Conservation (phyloP, 2,888 invertebrate genomes). For the Lypha dubia region DNA sequence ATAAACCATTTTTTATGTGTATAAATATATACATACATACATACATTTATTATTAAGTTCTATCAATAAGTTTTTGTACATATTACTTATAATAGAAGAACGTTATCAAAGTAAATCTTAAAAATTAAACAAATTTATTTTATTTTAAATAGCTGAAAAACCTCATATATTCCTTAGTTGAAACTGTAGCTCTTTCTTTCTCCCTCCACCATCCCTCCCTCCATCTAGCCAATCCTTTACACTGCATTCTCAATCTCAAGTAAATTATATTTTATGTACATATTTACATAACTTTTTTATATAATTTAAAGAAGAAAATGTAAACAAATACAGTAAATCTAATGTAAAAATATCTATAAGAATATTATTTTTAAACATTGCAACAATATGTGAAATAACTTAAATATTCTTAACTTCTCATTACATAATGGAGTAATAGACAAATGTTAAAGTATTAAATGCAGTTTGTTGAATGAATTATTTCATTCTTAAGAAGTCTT, state of each 20-base stretch:
- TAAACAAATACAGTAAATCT: constrained; percentile 24
- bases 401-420: neutral
- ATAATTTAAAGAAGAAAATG: constrained; percentile 4
- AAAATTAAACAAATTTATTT: constrained; percentile 34
- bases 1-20: constrained; percentile 33
- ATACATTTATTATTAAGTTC: constrained; percentile 61
- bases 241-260: constrained; percentile 24
- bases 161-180: constrained; percentile 42
- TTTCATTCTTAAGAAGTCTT: neutral
- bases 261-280: constrained; percentile 35
- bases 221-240: no score
- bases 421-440: constrained; percentile 13
- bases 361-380: constrained; percentile 18
- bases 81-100: constrained; percentile 55
- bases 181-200: no score
- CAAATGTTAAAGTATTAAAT: constrained; percentile 20
- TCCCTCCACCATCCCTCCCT: neutral
- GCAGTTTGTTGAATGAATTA: constrained; percentile 5
- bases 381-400: constrained; percentile 12
- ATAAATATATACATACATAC: no score
- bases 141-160: constrained; percentile 47
- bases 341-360: constrained; percentile 41
- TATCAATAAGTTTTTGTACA: constrained; percentile 68
- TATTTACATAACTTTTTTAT: constrained; percentile 18
- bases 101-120: constrained; percentile 11